Evolutionary conservation across 1,140 invertebrate genomes (phyloP).

Genomic region (Calephelis nemesis): DNA sequence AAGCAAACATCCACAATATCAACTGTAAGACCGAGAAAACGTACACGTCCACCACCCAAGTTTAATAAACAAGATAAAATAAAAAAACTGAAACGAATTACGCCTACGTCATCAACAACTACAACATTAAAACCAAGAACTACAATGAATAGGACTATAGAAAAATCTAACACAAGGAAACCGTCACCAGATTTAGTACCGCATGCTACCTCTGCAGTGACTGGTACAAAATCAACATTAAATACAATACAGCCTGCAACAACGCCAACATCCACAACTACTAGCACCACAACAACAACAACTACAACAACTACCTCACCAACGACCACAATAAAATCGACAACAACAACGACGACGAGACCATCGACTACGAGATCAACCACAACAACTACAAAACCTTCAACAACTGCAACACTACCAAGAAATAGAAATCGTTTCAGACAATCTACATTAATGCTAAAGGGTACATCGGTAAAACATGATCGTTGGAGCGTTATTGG

Average conservation of each 20-base stretch:
- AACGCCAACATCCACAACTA: slow-evolving; percentile 22
- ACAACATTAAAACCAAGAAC: slow-evolving; percentile 40
- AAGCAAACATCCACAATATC: slow-evolving; percentile 26
- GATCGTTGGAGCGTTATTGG: slow-evolving; percentile 53
- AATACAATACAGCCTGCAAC: slow-evolving; percentile 37
- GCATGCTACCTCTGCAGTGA: slow-evolving; percentile 53
- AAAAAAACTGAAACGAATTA: slow-evolving; percentile 66
- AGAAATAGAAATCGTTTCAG: slow-evolving; percentile 62
- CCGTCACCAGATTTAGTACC: slow-evolving; percentile 45
- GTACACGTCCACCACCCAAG: slow-evolving; percentile 46
- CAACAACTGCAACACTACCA: slow-evolving; percentile 35
- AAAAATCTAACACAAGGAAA: slow-evolving; percentile 36
- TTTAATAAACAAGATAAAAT: slow-evolving; percentile 60
- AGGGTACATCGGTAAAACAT: slow-evolving; percentile 68
- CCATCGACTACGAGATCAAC: slow-evolving; percentile 36
- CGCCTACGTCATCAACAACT: slow-evolving; percentile 45
- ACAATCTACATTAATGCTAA: slow-evolving; percentile 62
- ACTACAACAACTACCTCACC: slow-evolving; percentile 24
- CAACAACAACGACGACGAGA: slow-evolving; percentile 29
- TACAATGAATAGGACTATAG: slow-evolving; percentile 39
- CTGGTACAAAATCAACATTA: slow-evolving; percentile 11
- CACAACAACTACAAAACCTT: slow-evolving; percentile 30
- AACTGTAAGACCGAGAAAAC: slow-evolving; percentile 25
- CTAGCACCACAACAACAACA: slow-evolving; percentile 18
- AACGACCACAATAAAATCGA: slow-evolving; percentile 16